Percentiles rank a stretch among this genome's conserved stretches.
Conservation (phyloP, 2,113 vertebrate genomes). For the Elephantulus edwardii region DNA sequence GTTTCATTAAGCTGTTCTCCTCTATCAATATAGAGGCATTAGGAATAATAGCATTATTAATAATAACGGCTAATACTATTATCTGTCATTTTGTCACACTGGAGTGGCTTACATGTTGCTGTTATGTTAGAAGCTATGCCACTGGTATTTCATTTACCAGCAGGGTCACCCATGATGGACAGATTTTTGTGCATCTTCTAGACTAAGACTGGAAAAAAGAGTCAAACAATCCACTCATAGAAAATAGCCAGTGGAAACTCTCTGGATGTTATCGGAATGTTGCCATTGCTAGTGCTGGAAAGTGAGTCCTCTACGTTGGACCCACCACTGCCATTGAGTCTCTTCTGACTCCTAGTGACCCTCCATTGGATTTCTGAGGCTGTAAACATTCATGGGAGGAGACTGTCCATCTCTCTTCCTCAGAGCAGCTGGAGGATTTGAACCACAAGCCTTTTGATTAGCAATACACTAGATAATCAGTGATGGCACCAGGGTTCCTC, state of each 20-base stretch:
- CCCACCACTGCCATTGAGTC: too few species aligned
- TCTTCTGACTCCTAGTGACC: too few species aligned
- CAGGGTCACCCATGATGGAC: not conserved
- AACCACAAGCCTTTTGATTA: too few species aligned
- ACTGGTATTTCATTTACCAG: not conserved
- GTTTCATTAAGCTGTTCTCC: not conserved
- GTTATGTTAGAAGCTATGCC: not conserved
- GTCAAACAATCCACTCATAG: not conserved
- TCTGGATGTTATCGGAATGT: not conserved
- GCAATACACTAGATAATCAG: too few species aligned
- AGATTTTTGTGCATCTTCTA: not conserved
- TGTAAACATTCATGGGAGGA: too few species aligned
- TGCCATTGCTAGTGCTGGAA: not conserved
- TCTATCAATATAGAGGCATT: not conserved
- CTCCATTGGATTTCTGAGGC: too few species aligned
- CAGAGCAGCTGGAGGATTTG: too few species aligned
- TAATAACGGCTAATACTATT: not conserved
- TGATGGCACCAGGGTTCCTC: too few species aligned
- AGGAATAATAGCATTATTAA: not conserved
- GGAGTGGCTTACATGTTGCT: not conserved
- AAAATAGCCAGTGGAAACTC: not conserved
- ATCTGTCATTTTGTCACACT: not conserved
- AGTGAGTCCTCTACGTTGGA: not conserved
- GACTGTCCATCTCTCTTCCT: too few species aligned
- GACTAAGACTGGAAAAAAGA: not conserved